phyloP scores from a whole-genome alignment of 2,797 vertebrate species.

The Rhodeus uyekii region DNA sequence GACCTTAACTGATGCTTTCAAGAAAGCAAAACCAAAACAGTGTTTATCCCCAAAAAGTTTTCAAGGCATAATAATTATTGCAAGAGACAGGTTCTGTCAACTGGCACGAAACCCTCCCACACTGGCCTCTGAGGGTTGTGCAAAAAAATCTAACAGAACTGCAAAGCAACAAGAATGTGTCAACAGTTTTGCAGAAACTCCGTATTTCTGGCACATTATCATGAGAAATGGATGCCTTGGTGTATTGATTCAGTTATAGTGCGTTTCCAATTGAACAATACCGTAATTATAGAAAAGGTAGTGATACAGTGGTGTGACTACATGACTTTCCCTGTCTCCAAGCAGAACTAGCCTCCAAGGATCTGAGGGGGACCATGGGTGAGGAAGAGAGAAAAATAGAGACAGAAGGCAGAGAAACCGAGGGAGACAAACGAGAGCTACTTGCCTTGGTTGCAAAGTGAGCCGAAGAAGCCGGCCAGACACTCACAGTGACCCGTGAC shows the following conservation, averaged over 20 bases:
- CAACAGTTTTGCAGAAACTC: constrained; percentile 16
- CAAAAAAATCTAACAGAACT: constrained; percentile 14
- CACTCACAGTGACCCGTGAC: constrained; percentile 92
- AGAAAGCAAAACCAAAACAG: neutral
- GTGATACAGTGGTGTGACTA: constrained; percentile 1
- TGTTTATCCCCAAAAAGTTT: neutral
- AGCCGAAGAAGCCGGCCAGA: constrained; percentile 89
- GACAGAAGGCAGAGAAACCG: neutral
- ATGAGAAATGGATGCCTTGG: constrained; percentile 1
- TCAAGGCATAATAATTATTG: neutral
- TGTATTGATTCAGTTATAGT: constrained; percentile 3
- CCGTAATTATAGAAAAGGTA: constrained; percentile 12
- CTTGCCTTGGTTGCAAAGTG: constrained; percentile 97
- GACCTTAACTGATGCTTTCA: neutral
- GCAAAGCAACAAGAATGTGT: constrained; percentile 19
- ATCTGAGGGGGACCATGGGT: neutral
- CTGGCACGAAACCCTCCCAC: neutral
- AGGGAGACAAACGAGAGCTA: constrained; percentile 40
- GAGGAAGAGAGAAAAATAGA: neutral
- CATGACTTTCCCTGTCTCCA: constrained; percentile 19
- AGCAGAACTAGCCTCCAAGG: constrained; percentile 12
- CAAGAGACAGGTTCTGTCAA: neutral
- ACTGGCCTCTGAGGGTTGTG: neutral
- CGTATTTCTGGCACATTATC: neutral
- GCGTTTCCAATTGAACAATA: neutral